phyloP scores from a whole-genome alignment of 2,888 invertebrate species.

The Muscina levida region DNA sequence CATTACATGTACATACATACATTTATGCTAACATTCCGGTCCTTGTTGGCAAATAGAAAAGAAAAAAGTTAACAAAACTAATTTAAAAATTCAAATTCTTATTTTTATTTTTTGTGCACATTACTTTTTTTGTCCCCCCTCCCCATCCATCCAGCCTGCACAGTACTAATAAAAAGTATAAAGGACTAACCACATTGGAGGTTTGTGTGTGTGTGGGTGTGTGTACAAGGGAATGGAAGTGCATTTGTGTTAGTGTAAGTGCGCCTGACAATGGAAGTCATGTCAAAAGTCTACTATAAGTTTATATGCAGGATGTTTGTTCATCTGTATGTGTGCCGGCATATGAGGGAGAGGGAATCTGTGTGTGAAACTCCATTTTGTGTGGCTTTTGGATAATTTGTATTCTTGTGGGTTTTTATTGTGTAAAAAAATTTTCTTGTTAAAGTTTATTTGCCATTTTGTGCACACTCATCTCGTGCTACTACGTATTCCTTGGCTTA shows the following conservation, averaged over 20 bases:
- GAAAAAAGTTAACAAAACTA: constrained; percentile 78
- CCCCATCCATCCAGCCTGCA: no score
- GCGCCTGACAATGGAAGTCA: no score
- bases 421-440: constrained; percentile 68
- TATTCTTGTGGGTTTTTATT: constrained; percentile 75
- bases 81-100: constrained; percentile 80
- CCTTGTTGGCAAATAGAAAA: constrained; percentile 31
- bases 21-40: not conserved
- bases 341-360: constrained; percentile 23
- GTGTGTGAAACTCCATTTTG: constrained; percentile 67
- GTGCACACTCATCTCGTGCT: constrained; percentile 15
- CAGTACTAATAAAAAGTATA: constrained; percentile 4
- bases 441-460: constrained; percentile 57
- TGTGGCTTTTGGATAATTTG: constrained; percentile 74
- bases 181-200: not conserved
- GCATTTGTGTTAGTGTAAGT: no score
- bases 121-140: constrained; percentile 43
- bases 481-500: not conserved
- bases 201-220: not conserved
- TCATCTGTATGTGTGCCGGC: constrained; percentile 23
- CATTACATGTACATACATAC: constrained; percentile 3
- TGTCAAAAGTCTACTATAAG: no score
- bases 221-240: no score
- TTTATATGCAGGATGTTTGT: no score
- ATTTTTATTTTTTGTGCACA: constrained; percentile 70